phyloP scores from a whole-genome alignment of 1,140 invertebrate species.

The Protaetia brevitarsis region DNA sequence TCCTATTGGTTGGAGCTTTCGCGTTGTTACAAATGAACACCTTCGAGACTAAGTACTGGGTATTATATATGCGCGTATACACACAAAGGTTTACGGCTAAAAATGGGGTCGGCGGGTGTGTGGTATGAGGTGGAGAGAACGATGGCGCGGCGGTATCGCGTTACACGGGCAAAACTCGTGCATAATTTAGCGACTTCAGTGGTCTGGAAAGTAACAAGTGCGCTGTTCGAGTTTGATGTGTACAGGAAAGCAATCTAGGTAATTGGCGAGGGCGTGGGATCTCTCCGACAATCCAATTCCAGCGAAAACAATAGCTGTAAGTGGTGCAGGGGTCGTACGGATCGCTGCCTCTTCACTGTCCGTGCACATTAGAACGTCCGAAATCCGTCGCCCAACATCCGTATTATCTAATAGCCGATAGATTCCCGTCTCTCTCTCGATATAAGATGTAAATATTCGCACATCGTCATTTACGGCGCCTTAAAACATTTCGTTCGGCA shows the following conservation, averaged over 20 bases:
- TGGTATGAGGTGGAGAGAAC: not conserved
- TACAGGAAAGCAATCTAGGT: slow-evolving; percentile 35
- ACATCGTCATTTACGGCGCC: not conserved
- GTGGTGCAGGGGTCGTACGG: slow-evolving; percentile 46
- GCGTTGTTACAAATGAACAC: too few species aligned
- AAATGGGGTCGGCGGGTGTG: not conserved
- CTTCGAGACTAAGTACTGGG: not conserved
- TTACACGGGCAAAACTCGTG: slow-evolving; percentile 22
- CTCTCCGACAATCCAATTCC: slow-evolving; percentile 53
- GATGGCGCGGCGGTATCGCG: slow-evolving; percentile 18
- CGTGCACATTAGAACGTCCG: slow-evolving; percentile 16
- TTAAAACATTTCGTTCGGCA: not conserved
- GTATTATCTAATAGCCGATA: slow-evolving; percentile 19
- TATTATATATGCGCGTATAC: not conserved
- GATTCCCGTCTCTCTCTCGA: not conserved
- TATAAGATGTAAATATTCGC: not conserved
- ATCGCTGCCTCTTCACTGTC: slow-evolving; percentile 23
- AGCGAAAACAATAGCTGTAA: slow-evolving; percentile 57
- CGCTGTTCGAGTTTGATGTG: slow-evolving; percentile 29
- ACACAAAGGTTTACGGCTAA: not conserved
- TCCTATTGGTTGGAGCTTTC: too few species aligned
- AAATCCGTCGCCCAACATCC: slow-evolving; percentile 21
- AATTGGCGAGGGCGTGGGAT: slow-evolving; percentile 45
- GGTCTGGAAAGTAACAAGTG: slow-evolving; percentile 30
- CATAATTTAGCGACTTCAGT: slow-evolving; percentile 28